Evolutionary conservation across 1,140 invertebrate genomes (phyloP).

Genomic region (Drosophila subobscura): DNA sequence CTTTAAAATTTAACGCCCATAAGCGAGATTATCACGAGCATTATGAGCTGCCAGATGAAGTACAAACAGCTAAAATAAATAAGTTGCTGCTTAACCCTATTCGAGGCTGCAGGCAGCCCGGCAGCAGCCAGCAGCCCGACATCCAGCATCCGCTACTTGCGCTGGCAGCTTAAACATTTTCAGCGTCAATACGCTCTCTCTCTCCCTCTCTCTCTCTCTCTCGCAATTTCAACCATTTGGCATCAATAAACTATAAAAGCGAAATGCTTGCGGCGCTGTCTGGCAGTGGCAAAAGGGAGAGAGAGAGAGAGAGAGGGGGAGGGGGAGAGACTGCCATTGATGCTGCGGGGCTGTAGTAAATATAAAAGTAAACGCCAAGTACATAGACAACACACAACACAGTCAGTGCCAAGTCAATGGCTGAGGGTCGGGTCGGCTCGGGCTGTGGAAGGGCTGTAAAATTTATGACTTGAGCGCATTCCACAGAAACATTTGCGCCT

Average conservation of each 20-base stretch:
- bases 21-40: constrained; percentile 59
- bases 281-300: constrained; percentile 14
- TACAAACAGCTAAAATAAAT: constrained; percentile 76
- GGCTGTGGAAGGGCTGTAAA: constrained; percentile 49
- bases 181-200: constrained; percentile 63
- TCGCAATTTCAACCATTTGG: constrained; percentile 69
- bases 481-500: constrained; percentile 78
- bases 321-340: constrained; percentile 4
- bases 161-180: constrained; percentile 69
- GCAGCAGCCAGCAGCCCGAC: constrained; percentile 13
- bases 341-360: constrained; percentile 62
- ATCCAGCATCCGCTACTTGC: constrained; percentile 16
- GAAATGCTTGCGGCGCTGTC: constrained; percentile 69
- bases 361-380: constrained; percentile 70
- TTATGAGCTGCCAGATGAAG: constrained; percentile 76
- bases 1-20: constrained; percentile 63
- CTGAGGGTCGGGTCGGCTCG: constrained; percentile 16
- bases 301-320: constrained; percentile 8
- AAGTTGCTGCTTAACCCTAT: constrained; percentile 28
- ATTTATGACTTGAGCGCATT: constrained; percentile 80
- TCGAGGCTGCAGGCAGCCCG: not conserved
- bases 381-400: constrained; percentile 68
- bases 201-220: too few relatives aligned
- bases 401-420: constrained; percentile 79
- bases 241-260: constrained; percentile 82